Evolutionary conservation across 1,140 invertebrate genomes (phyloP), one percentile per base, ranked within the genome.

Genomic region (Contarinia nasturtii): DNA sequence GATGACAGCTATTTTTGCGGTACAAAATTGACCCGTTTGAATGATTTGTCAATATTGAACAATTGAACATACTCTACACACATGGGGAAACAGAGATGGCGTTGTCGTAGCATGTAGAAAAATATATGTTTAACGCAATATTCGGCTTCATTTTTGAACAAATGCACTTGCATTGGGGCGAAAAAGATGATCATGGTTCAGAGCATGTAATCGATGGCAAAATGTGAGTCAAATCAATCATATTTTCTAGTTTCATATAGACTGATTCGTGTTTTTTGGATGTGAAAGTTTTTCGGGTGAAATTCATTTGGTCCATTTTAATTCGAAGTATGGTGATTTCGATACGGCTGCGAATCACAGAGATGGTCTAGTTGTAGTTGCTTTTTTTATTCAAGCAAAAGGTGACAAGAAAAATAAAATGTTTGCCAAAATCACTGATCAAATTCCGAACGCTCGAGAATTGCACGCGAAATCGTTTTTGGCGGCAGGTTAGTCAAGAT

Each of bases 141-240:
- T n/a, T n/a, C n/a, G n/a, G n/a, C n/a, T n/a, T n/a, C n/a, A n/a
- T n/a, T n/a, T 80, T 87, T 48, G 65, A 70, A 38, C 79, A 86
- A 48, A 54, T 87, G 41, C 83, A 88, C 61, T 81, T 88, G 52
- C 85, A 87, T 55, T 89, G 84, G 81, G 81, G 81, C 7, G 66
- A 72, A 17, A 72, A 73, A 41, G 72, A 82, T 51, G 71, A 70
- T 17, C 60, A 66, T 7, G 86, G 85, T 2, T 84, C 80, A 18
- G 85, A 90, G 63, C 86, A 89, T 56, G 76, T 73, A 2, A 73
- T 91, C 36, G 79, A 83, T 54, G 67, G 68, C 49, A 63, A 62
- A 43, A 64, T 55, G 43, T 44, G 18, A 38, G 15, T 38, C 14
- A 34, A 8, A 34, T 8, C 14, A 34, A 34, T 34, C 14, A 8